Evolutionary conservation across 2,888 invertebrate species (phyloP), one percentile per base, ranked within the genome.

Genomic region (Neocrepidodera transversa): DNA sequence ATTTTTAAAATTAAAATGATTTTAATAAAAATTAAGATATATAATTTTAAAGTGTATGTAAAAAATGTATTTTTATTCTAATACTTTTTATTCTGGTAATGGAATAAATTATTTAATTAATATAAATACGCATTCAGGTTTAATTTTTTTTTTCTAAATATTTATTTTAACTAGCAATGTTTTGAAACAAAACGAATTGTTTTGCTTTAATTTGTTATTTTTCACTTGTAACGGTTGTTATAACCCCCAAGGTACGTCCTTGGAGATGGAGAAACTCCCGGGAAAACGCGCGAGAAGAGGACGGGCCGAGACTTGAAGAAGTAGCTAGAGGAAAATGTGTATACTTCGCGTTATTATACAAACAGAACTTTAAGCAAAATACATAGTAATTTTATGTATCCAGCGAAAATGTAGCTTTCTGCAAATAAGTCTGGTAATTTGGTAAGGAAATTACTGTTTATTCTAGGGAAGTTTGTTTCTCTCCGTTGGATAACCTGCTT

Each of bases 391-490:
- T 78, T 78, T 78, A 78, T 78, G 78, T 78, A 77, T 76, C 74
- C 75, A 75, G 73, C 73, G 75, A 78, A 78, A 78, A 77, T 76
- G 75, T 75, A 74, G 76, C 76, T 77, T 76, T 76, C 75, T 72
- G 78, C 78, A 79, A 79, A 78, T 78, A 78, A 77, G 77, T 76
- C 77, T 76, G 73, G 77, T 78, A 79, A 79, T 79, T 79, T 79
- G 77, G 78, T 77, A 78, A 79, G 78, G 78, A 79, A 79, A 79
- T 79, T 79, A 77, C 75, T 79, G 79, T 79, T 79, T 79, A 77
- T 79, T 79, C 72, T 79, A 68, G 71, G 71, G 68, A 75, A 76
- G 76, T 76, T 76, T 76, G 75, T 72, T 73, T 68, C 74, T 74
- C 70, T 63, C 68, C 68, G 69, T 68, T 70, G 71, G 70, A 71